These are phyloP conservation scores for Psittacula derbiana DNA, from an alignment of 2,797 vertebrate species.

Conservation along the genomic window DNA sequence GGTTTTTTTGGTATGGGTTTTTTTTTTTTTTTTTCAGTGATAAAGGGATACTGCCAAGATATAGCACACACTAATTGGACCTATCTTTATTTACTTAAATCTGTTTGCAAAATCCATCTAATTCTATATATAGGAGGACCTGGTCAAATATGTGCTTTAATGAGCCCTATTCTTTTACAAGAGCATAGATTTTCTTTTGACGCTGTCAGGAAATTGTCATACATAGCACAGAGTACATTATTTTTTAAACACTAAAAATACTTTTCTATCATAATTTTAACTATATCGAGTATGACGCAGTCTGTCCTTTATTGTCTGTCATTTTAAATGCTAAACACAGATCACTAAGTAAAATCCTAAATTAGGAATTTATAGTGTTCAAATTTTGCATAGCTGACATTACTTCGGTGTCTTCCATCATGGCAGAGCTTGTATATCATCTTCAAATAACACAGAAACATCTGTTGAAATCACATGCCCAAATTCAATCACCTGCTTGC, in stretches of 20 bases:
- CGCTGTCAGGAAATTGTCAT: not conserved
- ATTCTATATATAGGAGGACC: not conserved
- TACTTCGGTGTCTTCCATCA: not conserved
- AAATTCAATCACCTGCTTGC: not conserved
- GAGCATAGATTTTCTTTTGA: not conserved
- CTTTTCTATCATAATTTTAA: not conserved
- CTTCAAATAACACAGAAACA: not conserved
- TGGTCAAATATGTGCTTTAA: not conserved
- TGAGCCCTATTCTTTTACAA: not conserved
- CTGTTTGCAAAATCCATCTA: not conserved
- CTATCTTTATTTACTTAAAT: constrained; percentile 7
- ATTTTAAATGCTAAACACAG: not conserved
- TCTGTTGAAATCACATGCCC: not conserved
- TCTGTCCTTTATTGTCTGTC: not conserved
- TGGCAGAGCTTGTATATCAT: not conserved
- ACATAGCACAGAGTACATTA: not conserved
- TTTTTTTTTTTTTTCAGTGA: constrained; percentile 39
- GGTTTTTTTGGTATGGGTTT: not conserved
- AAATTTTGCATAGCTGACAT: not conserved
- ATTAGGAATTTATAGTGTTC: not conserved
- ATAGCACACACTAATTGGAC: not conserved
- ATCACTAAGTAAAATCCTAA: not conserved
- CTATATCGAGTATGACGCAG: too few species aligned
- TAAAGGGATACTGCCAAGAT: constrained; percentile 54
- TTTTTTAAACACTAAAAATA: not conserved